Conservation (phyloP, 1,140 invertebrate species). For the Radopholus similis region DNA sequence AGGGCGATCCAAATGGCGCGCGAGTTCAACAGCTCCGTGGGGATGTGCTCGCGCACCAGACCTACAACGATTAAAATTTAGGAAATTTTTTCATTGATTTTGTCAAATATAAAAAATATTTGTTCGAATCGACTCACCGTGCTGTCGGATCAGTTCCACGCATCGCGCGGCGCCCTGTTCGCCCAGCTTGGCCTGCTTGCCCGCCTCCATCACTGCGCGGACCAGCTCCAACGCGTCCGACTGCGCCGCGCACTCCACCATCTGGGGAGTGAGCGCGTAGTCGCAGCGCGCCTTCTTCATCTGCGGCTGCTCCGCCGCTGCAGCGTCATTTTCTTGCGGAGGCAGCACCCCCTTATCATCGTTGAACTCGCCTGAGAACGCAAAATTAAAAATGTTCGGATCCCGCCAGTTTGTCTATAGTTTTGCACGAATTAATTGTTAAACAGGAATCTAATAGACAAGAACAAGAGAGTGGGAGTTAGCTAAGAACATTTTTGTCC, state of each 20-base stretch:
- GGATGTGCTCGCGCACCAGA: constrained; percentile 67
- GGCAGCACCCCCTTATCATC: constrained; percentile 5
- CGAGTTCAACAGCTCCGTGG: constrained; percentile 68
- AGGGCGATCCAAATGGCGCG: constrained; percentile 69
- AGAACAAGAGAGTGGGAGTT: no score
- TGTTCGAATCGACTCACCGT: constrained; percentile 3
- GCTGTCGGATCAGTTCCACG: constrained; percentile 26
- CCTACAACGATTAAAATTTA: constrained; percentile 34
- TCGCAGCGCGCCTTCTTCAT: constrained; percentile 16
- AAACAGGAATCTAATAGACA: no score
- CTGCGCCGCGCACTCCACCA: constrained; percentile 20
- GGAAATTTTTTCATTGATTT: not conserved
- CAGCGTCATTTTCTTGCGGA: constrained; percentile 1
- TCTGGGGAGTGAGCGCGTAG: constrained; percentile 61
- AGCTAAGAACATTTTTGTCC: no score
- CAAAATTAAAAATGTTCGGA: not conserved
- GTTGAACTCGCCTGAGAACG: constrained; percentile 3
- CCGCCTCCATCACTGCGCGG: not conserved
- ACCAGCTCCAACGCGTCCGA: constrained; percentile 28
- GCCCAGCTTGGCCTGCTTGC: constrained; percentile 1
- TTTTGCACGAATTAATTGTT: not conserved
- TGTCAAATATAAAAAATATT: not conserved
- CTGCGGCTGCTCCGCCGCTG: not conserved
- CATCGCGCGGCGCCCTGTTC: constrained; percentile 24
- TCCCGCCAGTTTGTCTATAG: no score